Conservation (phyloP, 2,113 vertebrate genomes). For the Polypterus senegalus region DNA sequence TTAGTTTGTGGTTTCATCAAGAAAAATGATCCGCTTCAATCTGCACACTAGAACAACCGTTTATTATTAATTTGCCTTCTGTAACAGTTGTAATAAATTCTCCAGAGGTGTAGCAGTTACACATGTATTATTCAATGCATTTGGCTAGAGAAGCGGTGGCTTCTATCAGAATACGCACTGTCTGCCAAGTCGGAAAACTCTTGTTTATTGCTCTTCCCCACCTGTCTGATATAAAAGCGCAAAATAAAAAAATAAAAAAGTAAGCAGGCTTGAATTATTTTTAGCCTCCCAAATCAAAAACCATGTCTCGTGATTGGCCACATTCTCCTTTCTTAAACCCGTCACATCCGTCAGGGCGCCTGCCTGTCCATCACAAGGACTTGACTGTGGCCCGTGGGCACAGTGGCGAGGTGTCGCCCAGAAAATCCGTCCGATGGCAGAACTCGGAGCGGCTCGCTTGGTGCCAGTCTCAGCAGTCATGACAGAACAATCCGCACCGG, state of each 20-base stretch:
- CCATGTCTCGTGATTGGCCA: too few species aligned
- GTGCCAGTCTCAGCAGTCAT: slow-evolving; percentile 9
- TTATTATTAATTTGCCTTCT: slow-evolving; percentile 11
- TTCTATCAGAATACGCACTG: slow-evolving; percentile 52
- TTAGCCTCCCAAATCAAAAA: too few species aligned
- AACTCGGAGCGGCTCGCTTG: background rate
- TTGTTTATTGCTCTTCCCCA: slow-evolving; percentile 50
- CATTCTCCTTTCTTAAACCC: too few species aligned
- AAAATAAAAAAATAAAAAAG: slow-evolving; percentile 21
- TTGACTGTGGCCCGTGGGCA: too few species aligned
- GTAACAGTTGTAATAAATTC: slow-evolving; percentile 23
- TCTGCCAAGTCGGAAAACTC: slow-evolving; percentile 43
- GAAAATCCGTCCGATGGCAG: too few species aligned
- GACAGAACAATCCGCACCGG: slow-evolving; percentile 16
- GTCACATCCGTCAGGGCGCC: too few species aligned
- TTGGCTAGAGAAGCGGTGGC: slow-evolving; percentile 52
- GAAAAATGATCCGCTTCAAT: background rate
- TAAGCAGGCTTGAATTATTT: background rate
- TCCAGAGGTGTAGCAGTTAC: slow-evolving; percentile 53
- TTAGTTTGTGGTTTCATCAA: too few species aligned
- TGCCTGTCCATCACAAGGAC: too few species aligned
- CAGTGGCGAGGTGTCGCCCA: too few species aligned
- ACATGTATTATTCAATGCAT: slow-evolving; percentile 60
- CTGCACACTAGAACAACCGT: background rate
- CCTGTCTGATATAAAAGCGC: slow-evolving; percentile 39